Base-by-base conservation (phyloP, 2,888 invertebrate genomes). In the Hemaris fuciformis region DNA sequence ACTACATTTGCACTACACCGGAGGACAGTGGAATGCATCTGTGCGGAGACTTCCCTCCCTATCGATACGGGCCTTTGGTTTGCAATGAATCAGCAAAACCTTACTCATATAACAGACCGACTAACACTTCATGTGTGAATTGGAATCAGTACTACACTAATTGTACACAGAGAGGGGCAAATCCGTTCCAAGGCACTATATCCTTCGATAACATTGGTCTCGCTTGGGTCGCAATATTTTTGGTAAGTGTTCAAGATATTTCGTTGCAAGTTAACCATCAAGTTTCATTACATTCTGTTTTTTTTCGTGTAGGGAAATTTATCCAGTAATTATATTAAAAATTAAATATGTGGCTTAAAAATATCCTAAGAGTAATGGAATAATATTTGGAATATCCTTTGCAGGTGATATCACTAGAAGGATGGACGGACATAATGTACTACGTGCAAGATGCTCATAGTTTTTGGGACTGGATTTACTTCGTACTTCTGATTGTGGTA, bases 341-440 rank as follows among this genome's bases (percentile, higher is more conserved):
- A n/a, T n/a, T n/a, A n/a, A n/a, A n/a, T n/a, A n/a, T n/a, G n/a
- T n/a, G n/a, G n/a, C n/a, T n/a, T n/a, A n/a, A n/a, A n/a, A n/a
- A n/a, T n/a, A n/a, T n/a, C n/a, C n/a, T n/a, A n/a, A n/a, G n/a
- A n/a, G n/a, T n/a, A n/a, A n/a, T 5, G n/a, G 23, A 10, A 22
- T 23, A 23, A 7, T 42, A 48, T 6, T 6, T 5, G 15, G 13
- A 2, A 20, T 13, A 38, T 41, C 62, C 58, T 65, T 66, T 66
- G 61, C 48, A 99, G 99, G 99, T 99, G 56, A 99, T 99, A 89
- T 99, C 99, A 72, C 92, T 99, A 75, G 99, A 99, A 93, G 99
- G 99, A 66, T 99, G 99, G 99, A 99, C 99, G 46, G 99, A 99
- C 84, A 99, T 99, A 72, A 99, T 99, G 99, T 99, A 99, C 91